Evolutionary conservation across 2,113 vertebrate genomes (phyloP), one percentile per base, ranked within the genome.

Genomic region (Gallinago media): DNA sequence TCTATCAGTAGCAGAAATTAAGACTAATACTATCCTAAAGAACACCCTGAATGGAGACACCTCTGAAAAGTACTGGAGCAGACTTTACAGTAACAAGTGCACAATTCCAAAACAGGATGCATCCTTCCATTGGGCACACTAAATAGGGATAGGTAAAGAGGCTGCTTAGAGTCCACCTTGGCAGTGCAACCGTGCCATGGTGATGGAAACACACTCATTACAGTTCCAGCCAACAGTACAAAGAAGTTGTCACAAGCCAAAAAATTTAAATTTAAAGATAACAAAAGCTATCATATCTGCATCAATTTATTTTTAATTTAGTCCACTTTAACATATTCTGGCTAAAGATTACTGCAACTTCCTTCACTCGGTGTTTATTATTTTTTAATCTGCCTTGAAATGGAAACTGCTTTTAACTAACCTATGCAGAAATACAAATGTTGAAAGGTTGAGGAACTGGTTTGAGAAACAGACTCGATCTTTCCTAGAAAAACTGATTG

Each of bases 371-470:
- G 22, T 74, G 85, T 94, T 96, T 96, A 82, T 91, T 94, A 63
- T 96, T 85, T 85, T 95, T 96, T 42, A 88, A 91, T 83, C 72
- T 77, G 75, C 78, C 94, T 93, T 88, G 85, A 97, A 96, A 95
- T 88, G 59, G 92, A 93, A 96, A 80, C 91, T 72, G 40, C 31
- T 62, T 92, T 86, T 65, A 85, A 88, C 70, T 91, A 89, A 93
- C 2, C 1, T 44, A 82, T 50, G 74, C 40, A 95, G 58, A 95
- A 95, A 90, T 49, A 66, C 18, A 79, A 88, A 85, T 67, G 67
- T 36, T 85, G 75, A 88, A 76, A 91, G 72, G 32, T 2, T 92
- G 56, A 92, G 67, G 46, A 88, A 62, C 63, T 19, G 47, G 55
- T 52, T 59, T 86, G 38, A 85, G 85, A 80, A 96, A 88, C 22